phyloP scores from a whole-genome alignment of 1,140 invertebrate genomes.

The Sitodiplosis mosellana region DNA sequence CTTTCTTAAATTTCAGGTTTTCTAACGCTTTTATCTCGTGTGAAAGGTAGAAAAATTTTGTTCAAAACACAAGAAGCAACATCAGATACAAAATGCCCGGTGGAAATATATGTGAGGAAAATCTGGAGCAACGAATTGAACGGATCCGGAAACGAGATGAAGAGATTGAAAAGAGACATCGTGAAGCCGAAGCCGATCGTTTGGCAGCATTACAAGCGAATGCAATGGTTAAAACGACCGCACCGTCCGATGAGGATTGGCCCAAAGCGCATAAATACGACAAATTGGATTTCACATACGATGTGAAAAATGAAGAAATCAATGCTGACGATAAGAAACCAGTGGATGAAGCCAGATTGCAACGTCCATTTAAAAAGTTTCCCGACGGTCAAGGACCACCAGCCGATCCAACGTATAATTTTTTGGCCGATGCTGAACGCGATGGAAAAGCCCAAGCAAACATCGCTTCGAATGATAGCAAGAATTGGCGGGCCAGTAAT shows the following conservation, averaged over 20 bases:
- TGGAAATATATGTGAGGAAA: background rate
- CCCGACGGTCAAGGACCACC: slow-evolving; percentile 26
- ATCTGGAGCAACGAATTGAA: slow-evolving; percentile 27
- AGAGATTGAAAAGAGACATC: slow-evolving; percentile 25
- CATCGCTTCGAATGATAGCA: slow-evolving; percentile 4
- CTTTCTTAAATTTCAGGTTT: too few species aligned
- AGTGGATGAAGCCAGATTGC: background rate
- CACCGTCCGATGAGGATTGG: slow-evolving; percentile 20
- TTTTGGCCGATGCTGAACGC: slow-evolving; percentile 27
- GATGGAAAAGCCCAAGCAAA: background rate
- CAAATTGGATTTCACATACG: slow-evolving; percentile 5
- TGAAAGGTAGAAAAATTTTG: too few species aligned
- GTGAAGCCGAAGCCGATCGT: slow-evolving; percentile 31
- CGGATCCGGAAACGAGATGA: slow-evolving; percentile 28
- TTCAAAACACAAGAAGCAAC: too few species aligned
- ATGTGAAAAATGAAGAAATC: slow-evolving; percentile 1
- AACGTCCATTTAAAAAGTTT: slow-evolving; percentile 6
- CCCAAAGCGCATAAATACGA: slow-evolving; percentile 23
- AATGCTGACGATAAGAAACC: slow-evolving; percentile 1
- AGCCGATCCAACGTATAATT: slow-evolving; percentile 31
- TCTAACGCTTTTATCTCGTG: too few species aligned
- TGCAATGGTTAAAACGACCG: slow-evolving; percentile 27
- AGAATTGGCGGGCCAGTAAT: slow-evolving; percentile 12
- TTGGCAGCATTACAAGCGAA: slow-evolving; percentile 28
- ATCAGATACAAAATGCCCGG: too few species aligned